Conservation (phyloP, 2,888 invertebrate species). For the Cecidostiba fungosa region DNA sequence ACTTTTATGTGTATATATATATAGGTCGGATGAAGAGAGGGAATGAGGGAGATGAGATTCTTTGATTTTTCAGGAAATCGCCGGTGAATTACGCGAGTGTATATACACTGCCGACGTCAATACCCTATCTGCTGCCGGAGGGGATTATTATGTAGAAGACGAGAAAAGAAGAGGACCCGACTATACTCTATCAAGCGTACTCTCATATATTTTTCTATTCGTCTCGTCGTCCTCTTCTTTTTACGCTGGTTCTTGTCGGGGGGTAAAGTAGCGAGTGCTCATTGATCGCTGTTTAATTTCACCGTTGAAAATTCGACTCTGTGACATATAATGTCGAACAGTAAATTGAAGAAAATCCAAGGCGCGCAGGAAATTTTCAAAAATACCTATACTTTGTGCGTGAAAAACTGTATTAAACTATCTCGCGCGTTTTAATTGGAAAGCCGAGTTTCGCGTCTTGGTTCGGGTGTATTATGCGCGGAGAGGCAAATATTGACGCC, state of each 20-base stretch:
- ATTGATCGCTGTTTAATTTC: too few relatives aligned
- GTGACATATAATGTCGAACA: too few relatives aligned
- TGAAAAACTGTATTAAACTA: too few relatives aligned
- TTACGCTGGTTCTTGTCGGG: background rate
- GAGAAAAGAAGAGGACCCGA: constrained; percentile 5
- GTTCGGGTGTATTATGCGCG: too few relatives aligned
- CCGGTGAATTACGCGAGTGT: background rate
- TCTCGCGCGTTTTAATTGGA: too few relatives aligned
- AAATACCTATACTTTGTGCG: too few relatives aligned
- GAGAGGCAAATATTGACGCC: too few relatives aligned
- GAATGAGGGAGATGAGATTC: background rate
- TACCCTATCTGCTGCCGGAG: background rate
- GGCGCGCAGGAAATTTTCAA: too few relatives aligned
- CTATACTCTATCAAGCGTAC: background rate
- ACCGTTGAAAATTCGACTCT: too few relatives aligned
- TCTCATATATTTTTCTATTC: background rate
- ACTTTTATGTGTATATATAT: background rate
- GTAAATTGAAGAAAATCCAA: too few relatives aligned
- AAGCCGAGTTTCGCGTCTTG: too few relatives aligned
- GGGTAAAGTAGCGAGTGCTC: too few relatives aligned
- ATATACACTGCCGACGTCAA: background rate
- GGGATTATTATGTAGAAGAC: background rate
- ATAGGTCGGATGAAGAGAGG: background rate
- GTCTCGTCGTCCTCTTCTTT: background rate
- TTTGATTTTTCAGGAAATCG: constrained; percentile 15